Evolutionary conservation across 2,113 vertebrate species (phyloP).

Genomic region (Antidorcas marsupialis): DNA sequence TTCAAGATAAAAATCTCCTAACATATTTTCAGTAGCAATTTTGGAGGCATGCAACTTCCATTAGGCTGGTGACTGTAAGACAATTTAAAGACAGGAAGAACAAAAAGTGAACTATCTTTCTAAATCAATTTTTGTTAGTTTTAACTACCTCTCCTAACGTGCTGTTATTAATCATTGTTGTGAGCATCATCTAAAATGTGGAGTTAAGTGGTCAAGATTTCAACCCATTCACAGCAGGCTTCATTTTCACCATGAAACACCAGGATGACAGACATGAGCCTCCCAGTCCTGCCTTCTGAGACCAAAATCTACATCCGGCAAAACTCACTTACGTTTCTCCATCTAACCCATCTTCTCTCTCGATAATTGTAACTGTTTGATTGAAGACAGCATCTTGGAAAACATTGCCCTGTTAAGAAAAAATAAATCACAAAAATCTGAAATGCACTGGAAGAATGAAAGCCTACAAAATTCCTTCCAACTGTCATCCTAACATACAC

Average conservation of each 20-base stretch:
- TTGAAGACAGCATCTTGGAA: conserved; percentile 99
- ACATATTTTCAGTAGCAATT: background rate
- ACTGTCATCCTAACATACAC: background rate
- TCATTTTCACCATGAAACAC: background rate
- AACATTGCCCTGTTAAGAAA: conserved; percentile 86
- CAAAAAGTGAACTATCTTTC: background rate
- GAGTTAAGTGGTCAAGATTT: background rate
- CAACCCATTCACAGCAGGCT: background rate
- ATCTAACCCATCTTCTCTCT: conserved; percentile 94
- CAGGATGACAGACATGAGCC: background rate
- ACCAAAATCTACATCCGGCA: background rate
- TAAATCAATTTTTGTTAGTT: background rate
- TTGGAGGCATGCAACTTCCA: background rate
- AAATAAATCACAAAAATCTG: background rate
- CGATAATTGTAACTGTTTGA: conserved; percentile 96
- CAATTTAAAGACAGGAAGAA: background rate
- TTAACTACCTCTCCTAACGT: background rate
- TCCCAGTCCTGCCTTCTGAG: background rate
- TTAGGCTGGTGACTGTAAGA: background rate
- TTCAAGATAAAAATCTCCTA: background rate
- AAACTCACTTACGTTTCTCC: conserved; percentile 93
- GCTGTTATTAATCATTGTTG: background rate
- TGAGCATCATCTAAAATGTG: background rate
- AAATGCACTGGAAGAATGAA: background rate
- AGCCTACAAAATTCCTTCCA: background rate